Percentiles rank a stretch among this genome's conserved stretches.
Conservation (phyloP, 1,140 invertebrate genomes). For the Drosophila erecta region DNA sequence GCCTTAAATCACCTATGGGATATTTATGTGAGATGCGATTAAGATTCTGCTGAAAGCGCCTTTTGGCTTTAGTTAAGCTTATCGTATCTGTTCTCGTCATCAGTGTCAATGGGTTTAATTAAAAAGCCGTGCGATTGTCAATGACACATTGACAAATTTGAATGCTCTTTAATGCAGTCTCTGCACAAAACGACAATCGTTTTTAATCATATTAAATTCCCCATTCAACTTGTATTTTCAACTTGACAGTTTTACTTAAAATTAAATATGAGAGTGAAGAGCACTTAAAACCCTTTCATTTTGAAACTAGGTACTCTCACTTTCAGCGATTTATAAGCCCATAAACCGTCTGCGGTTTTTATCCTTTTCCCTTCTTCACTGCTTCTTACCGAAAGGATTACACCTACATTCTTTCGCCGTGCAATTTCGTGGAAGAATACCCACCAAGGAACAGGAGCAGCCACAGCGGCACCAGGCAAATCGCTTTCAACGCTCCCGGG, state of each 20-base stretch:
- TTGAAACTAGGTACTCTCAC: no score
- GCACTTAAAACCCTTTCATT: no score
- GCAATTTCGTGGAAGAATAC: slow-evolving; percentile 6
- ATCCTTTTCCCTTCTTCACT: background rate
- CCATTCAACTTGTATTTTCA: background rate
- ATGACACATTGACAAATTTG: background rate
- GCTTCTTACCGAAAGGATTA: background rate
- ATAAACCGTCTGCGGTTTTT: background rate
- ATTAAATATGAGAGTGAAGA: no score
- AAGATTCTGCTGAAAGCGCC: background rate
- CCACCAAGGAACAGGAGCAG: slow-evolving; percentile 66
- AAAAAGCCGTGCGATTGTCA: background rate
- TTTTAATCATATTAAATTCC: background rate
- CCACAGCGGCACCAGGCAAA: slow-evolving; percentile 67
- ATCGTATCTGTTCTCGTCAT: background rate
- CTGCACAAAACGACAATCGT: background rate
- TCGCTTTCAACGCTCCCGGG: slow-evolving; percentile 50
- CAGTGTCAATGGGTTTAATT: slow-evolving; percentile 1
- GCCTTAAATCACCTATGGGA: background rate
- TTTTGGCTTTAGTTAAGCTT: background rate
- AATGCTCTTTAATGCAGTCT: background rate
- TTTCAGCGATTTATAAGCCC: no score
- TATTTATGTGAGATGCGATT: background rate
- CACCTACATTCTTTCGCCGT: background rate
- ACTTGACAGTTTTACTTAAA: no score